Base-by-base conservation (phyloP, 2,888 invertebrate genomes). In the Hipparchia sbordonii region DNA sequence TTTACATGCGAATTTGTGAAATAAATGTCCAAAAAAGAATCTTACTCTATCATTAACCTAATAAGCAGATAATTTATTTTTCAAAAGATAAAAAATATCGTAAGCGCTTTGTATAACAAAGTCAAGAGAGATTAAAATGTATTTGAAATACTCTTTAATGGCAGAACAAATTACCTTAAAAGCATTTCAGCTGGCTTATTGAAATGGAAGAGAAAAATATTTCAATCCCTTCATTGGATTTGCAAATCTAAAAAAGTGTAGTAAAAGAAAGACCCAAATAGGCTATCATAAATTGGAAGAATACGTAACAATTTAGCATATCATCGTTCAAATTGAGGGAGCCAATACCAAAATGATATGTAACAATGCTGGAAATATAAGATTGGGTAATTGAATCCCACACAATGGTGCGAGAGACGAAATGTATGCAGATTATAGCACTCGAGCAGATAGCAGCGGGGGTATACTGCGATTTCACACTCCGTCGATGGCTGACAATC, bases 401-500 rank as follows among this genome's bases (percentile, higher is more conserved):
- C 84, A 88, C 88, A 88, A 88, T 87, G 86, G 86, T 79, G 80
- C 78, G 84, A 80, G 81, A 83, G 84, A 79, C 82, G 82, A 86
- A 88, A 81, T 82, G 77, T 89, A 88, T 90, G 90, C 88, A 90
- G 82, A 85, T 84, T 83, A 80, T 83, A 74, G 80, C 79, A 81
- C 79, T 80, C 78, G 78, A 74, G 77, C 76, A 77, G 87, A 87
- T 89, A 89, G 88, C 89, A 85, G 85, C 82, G 86, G 83, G 85
- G 79, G 79, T 87, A 85, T 85, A 85, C 88, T 85, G 86, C 90
- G 89, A 89, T 90, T 90, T 90, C 89, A 91, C 90, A 89, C 89
- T 87, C 83, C 85, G 87, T 82, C 87, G 87, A 89, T 90, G 87
- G 88, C 88, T 91, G 90, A 91, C 91, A 91, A 92, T 92, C 91